Evolutionary conservation across 2,888 invertebrate genomes (phyloP).

Genomic region (Salpingus planirostris): DNA sequence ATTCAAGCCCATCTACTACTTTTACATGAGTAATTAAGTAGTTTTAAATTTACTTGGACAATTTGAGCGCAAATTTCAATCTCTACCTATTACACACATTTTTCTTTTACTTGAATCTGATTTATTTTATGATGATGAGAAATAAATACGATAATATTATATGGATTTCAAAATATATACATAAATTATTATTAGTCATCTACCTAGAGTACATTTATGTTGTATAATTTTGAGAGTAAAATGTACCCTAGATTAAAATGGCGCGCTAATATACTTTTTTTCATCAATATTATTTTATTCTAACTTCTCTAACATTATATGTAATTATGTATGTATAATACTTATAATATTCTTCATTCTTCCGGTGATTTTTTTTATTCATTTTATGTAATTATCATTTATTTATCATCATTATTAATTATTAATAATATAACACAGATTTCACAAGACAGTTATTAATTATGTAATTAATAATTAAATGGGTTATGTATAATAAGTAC

Average conservation of each 20-base stretch:
- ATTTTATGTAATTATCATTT: too few species aligned
- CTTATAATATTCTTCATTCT: conserved; percentile 21
- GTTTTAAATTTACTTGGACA: conserved; percentile 24
- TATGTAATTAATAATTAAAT: conserved; percentile 15
- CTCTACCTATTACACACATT: conserved; percentile 11
- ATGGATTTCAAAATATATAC: conserved; percentile 12
- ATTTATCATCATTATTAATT: too few species aligned
- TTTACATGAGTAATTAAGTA: conserved; percentile 7
- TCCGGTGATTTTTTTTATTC: conserved; percentile 16
- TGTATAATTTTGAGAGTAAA: conserved; percentile 2
- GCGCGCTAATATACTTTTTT: conserved; percentile 12
- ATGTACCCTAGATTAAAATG: conserved; percentile 3
- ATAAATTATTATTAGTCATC: conserved; percentile 15
- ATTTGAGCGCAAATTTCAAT: conserved; percentile 27
- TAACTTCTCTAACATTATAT: conserved; percentile 31
- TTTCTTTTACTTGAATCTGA: conserved; percentile 12
- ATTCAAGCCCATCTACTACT: conserved; percentile 32
- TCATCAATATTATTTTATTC: conserved; percentile 20
- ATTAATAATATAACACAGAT: conserved; percentile 24
- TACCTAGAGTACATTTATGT: conserved; percentile 13
- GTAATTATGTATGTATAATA: conserved; percentile 22
- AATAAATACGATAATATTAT: conserved; percentile 16
- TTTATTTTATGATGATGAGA: conserved; percentile 23
- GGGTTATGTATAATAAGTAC: conserved; percentile 12
- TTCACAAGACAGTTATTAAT: conserved; percentile 23